These are phyloP conservation scores for Lochmaea crataegi DNA, from an alignment of 2,888 invertebrate genomes.

Conservation along the genomic window DNA sequence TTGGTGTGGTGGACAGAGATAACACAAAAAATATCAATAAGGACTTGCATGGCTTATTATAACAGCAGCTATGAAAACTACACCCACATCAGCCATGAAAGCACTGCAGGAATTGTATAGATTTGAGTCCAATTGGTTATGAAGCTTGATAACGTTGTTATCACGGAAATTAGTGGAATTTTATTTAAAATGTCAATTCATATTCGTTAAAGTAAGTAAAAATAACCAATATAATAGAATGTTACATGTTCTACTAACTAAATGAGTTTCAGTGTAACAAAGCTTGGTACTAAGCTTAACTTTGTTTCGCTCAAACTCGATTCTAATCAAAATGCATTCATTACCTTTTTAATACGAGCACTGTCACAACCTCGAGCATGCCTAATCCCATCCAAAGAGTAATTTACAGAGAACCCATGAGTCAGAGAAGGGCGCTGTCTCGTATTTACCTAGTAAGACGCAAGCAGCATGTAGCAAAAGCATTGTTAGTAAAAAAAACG, in stretches of 20 bases:
- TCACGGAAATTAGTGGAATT: background rate
- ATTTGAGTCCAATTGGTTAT: too few relatives aligned
- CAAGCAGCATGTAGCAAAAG: slow-evolving; percentile 60
- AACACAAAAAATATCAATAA: too few relatives aligned
- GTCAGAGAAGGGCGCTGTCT: slow-evolving; percentile 65
- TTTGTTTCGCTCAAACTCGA: slow-evolving; percentile 26
- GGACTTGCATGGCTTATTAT: too few relatives aligned
- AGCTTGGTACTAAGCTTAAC: slow-evolving; percentile 18
- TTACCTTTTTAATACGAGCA: slow-evolving; percentile 64
- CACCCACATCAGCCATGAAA: too few relatives aligned
- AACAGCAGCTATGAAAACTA: too few relatives aligned
- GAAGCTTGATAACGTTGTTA: too few relatives aligned
- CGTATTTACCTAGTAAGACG: slow-evolving; percentile 64
- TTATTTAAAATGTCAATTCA: background rate
- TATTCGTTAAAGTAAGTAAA: background rate
- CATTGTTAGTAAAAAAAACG: slow-evolving; percentile 57
- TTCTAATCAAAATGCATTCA: slow-evolving; percentile 55
- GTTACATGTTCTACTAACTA: background rate
- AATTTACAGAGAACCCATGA: slow-evolving; percentile 67
- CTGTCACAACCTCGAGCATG: slow-evolving; percentile 65
- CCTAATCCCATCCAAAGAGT: slow-evolving; percentile 66
- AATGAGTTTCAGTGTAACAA: background rate
- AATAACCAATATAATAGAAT: background rate
- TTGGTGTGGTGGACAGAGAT: too few relatives aligned
- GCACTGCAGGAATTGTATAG: too few relatives aligned